phyloP scores from a whole-genome alignment of 2,797 vertebrate species.

The Tokudaia muenninki region DNA sequence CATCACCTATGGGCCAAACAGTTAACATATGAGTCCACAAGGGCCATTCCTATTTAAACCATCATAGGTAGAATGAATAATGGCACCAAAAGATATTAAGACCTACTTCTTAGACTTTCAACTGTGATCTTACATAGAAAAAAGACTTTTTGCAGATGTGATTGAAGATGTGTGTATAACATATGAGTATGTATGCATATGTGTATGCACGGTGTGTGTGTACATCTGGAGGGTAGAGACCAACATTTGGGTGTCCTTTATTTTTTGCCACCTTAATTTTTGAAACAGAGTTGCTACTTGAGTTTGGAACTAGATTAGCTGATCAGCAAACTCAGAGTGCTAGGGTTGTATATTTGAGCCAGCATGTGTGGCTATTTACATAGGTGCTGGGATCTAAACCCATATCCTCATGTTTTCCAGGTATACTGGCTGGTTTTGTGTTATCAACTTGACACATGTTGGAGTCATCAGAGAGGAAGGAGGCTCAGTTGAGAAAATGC shows the following conservation, averaged over 20 bases:
- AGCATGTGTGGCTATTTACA: not conserved
- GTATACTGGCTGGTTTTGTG: too few species aligned
- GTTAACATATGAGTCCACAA: not conserved
- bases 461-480: too few species aligned
- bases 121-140: not conserved
- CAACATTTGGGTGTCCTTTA: not conserved
- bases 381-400: not conserved
- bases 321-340: not conserved
- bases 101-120: not conserved
- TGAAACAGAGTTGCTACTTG: not conserved
- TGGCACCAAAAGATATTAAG: not conserved
- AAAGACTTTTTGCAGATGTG: not conserved
- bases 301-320: not conserved
- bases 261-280: not conserved
- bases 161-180: not conserved
- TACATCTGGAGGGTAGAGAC: not conserved
- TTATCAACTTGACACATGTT: too few species aligned
- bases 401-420: not conserved
- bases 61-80: not conserved
- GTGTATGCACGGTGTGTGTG: not conserved
- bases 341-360: not conserved
- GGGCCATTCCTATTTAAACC: not conserved
- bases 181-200: not conserved
- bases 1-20: not conserved
- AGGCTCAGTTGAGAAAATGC: too few species aligned